Conservation (phyloP, 2,888 invertebrate genomes). For the Plagodis dolabraria region DNA sequence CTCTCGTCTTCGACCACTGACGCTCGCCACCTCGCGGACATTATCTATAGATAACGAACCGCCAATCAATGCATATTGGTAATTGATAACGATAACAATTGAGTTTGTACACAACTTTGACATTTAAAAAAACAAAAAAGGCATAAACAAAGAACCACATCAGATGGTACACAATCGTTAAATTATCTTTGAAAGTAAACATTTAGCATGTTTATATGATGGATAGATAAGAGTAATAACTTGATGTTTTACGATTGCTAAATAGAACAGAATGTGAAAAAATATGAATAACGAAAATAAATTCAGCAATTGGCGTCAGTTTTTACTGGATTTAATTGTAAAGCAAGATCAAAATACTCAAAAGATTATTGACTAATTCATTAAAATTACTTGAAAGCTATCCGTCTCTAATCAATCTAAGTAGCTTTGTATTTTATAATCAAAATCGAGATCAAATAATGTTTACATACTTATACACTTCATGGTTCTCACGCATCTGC, state of each 20-base stretch:
- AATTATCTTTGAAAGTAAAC: constrained; percentile 1
- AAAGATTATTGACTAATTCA: no score
- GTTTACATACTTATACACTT: neutral
- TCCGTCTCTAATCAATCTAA: no score
- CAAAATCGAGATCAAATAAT: no score
- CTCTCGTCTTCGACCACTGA: constrained; percentile 68
- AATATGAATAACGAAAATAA: no score
- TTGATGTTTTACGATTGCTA: no score
- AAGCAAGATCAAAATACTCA: no score
- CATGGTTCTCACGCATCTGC: constrained; percentile 12
- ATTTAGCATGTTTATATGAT: neutral
- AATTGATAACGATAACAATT: constrained; percentile 13
- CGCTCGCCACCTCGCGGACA: constrained; percentile 58
- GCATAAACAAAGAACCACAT: neutral
- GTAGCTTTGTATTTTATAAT: no score
- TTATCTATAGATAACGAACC: constrained; percentile 61
- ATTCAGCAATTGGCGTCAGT: no score
- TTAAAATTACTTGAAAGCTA: no score
- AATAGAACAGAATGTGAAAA: no score
- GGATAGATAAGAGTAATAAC: no score
- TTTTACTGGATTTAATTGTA: no score
- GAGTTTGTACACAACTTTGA: constrained; percentile 23
- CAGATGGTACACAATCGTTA: neutral
- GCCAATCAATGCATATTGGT: constrained; percentile 25
- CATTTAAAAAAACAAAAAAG: constrained; percentile 9